Conservation (phyloP, 2,797 vertebrate genomes). For the Rhabdomys pumilio region DNA sequence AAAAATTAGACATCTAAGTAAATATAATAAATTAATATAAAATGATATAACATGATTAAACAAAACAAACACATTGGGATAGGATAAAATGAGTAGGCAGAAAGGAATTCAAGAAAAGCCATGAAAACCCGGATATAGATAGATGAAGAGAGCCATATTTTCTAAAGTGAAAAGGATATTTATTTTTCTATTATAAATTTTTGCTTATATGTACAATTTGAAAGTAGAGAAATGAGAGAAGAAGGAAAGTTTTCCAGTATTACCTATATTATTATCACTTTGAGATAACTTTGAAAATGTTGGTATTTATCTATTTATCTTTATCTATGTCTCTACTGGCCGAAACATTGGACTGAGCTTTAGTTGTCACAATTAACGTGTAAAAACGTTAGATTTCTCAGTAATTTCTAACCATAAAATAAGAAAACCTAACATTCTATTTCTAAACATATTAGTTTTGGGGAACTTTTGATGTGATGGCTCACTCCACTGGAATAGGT, state of each 20-base stretch:
- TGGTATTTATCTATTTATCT: not conserved
- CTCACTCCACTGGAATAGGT: not conserved
- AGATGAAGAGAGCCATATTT: not conserved
- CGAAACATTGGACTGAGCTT: constrained; percentile 22
- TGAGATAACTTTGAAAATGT: constrained; percentile 29
- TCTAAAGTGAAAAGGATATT: not conserved
- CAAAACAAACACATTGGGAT: not conserved
- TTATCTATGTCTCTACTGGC: not conserved
- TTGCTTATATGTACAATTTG: not conserved
- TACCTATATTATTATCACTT: not conserved
- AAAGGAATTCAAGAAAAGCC: not conserved
- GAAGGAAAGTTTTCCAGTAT: not conserved
- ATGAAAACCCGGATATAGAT: not conserved
- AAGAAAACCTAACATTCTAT: not conserved
- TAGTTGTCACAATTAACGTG: not conserved
- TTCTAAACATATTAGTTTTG: not conserved
- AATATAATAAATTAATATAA: not conserved
- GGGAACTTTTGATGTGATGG: not conserved
- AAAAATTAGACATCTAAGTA: not conserved
- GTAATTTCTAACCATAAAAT: not conserved
- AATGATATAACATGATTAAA: not conserved
- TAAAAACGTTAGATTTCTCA: constrained; percentile 35
- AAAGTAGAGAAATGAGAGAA: not conserved
- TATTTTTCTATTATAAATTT: not conserved
- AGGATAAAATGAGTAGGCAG: not conserved